Conservation (phyloP, 2,797 vertebrate species). For the Eospalax fontanierii region DNA sequence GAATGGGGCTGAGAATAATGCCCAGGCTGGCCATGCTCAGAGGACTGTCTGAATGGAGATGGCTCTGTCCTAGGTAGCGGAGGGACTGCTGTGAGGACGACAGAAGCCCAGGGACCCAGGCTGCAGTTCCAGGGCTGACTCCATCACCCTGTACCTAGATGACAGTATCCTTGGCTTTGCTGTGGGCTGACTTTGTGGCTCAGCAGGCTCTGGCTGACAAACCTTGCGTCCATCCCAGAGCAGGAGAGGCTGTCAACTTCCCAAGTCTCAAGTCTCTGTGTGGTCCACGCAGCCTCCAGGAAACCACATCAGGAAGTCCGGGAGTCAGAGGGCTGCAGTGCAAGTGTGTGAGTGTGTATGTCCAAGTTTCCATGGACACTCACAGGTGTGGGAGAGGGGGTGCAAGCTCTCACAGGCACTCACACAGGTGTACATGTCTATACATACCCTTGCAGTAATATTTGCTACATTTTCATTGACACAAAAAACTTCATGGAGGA, state of each 20-base stretch:
- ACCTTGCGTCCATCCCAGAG: neutral
- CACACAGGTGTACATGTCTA: too few relatives aligned
- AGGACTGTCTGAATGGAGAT: neutral
- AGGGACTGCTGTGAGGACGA: neutral
- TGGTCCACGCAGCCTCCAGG: too few relatives aligned
- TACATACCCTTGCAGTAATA: too few relatives aligned
- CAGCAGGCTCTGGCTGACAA: neutral
- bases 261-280: neutral
- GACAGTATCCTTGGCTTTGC: neutral
- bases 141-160: neutral
- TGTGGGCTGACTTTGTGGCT: neutral
- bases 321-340: too few relatives aligned
- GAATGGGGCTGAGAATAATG: neutral
- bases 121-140: neutral
- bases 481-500: neutral
- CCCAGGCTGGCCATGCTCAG: neutral
- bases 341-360: too few relatives aligned
- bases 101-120: neutral
- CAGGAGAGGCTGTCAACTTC: neutral
- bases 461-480: too few relatives aligned
- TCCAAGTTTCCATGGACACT: too few relatives aligned
- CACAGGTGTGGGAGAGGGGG: too few relatives aligned
- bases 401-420: too few relatives aligned
- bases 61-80: neutral
- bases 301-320: neutral